Evolutionary conservation across 2,888 invertebrate genomes (phyloP), one percentile per base, ranked within the genome.

Genomic region (Agrypnus murinus): DNA sequence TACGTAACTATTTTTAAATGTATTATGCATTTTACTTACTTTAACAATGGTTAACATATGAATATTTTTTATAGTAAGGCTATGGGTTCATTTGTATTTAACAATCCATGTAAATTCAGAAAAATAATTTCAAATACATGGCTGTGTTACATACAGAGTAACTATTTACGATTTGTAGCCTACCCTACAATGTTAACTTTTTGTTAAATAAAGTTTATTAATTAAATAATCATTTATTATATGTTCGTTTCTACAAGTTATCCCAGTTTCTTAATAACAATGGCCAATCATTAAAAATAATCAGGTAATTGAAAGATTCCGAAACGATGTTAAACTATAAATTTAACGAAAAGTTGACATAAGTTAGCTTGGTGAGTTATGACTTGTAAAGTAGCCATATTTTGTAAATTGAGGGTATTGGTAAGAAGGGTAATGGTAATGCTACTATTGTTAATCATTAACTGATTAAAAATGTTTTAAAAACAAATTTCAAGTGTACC

Each of bases 21-120:
- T 77, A 78, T 3, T 72, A 65, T 69, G 69, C n/a, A n/a, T n/a
- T 60, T 74, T 71, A 67, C 58, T 57, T 66, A 59, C 72, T 80
- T 82, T 80, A 79, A 80, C 82, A 81, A 79, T 81, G 81, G 82
- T 82, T 83, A 81, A 81, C 80, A 78, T 80, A 77, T 2, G 5
- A 25, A 3, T 3, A 75, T 71, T 79, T 75, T 76, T 70, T 77
- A 69, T 68, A 73, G 74, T 45, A 72, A 76, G 78, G 78, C 78
- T 78, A 78, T 77, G 69, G 57, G 74, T 77, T 74, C 55, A 72
- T 79, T 80, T 80, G 79, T 82, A 80, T 80, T 72, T 79, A 81
- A 81, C 81, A 77, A 78, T 76, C 80, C 81, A 80, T 81, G 81
- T 78, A 73, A 69, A 71, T 65, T 65, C 57, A 36, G 53, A 68